Conservation (phyloP, 2,113 vertebrate genomes). For the human region DNA sequence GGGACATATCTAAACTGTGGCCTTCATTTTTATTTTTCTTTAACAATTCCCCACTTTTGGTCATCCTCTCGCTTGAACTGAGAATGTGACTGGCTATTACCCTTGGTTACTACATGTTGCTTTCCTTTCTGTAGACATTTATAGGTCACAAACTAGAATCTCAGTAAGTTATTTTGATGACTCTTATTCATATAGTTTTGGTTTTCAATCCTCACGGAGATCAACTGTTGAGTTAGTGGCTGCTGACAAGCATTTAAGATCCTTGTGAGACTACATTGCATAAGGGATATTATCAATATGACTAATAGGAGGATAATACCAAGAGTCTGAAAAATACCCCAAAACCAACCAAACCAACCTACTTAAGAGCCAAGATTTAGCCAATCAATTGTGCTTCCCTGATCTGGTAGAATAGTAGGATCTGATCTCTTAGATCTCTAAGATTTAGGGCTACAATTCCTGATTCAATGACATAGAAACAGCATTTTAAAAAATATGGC, state of each 20-base stretch:
- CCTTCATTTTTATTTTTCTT: not conserved
- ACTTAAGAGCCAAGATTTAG: not conserved
- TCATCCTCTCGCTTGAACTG: not conserved
- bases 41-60: not conserved
- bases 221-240: not conserved
- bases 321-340: not conserved
- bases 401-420: not conserved
- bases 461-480: not conserved
- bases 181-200: not conserved
- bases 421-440: not conserved
- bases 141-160: not conserved
- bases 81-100: not conserved
- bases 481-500: not conserved
- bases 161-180: not conserved
- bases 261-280: not conserved
- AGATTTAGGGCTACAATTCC: not conserved
- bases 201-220: not conserved
- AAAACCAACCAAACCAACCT: not conserved
- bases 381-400: not conserved
- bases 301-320: not conserved
- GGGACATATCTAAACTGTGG: not conserved
- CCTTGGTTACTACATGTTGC: not conserved
- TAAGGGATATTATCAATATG: not conserved
- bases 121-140: not conserved
- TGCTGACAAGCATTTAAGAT: not conserved